Percentiles rank a stretch among this genome's conserved stretches.
phyloP scores from a whole-genome alignment of 2,888 invertebrate species.

The Ichneumoninae sp. region DNA sequence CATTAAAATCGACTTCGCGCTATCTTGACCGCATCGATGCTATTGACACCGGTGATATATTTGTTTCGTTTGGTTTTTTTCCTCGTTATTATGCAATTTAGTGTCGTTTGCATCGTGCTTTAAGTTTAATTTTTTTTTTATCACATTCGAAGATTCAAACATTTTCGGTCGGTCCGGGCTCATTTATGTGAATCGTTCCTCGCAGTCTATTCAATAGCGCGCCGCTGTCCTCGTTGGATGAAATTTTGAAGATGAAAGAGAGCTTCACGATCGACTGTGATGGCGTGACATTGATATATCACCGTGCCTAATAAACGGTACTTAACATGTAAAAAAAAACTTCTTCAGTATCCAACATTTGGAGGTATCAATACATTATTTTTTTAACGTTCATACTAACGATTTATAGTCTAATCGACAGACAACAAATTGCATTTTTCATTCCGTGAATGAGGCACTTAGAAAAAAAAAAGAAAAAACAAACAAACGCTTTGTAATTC shows the following conservation, averaged over 20 bases:
- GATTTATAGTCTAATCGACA: slow-evolving; percentile 54
- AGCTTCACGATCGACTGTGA: slow-evolving; percentile 12
- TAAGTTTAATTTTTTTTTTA: slow-evolving; percentile 17
- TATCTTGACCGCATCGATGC: not conserved
- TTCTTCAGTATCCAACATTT: slow-evolving; percentile 50
- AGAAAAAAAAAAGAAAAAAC: slow-evolving; percentile 22
- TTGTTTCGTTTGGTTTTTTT: slow-evolving; percentile 17
- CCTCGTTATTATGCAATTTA: slow-evolving; percentile 33
- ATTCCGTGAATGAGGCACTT: slow-evolving; percentile 67
- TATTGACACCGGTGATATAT: slow-evolving; percentile 34
- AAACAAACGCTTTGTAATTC: slow-evolving; percentile 64
- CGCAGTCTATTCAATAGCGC: slow-evolving; percentile 41
- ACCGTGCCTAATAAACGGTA: slow-evolving; percentile 1
- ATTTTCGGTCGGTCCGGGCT: slow-evolving; percentile 34
- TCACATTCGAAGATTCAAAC: slow-evolving; percentile 32
- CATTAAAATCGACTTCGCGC: slow-evolving; percentile 1
- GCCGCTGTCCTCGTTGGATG: not conserved
- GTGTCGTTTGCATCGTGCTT: slow-evolving; percentile 18
- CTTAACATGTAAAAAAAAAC: slow-evolving; percentile 19
- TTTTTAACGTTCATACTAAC: slow-evolving; percentile 8
- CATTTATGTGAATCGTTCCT: slow-evolving; percentile 54
- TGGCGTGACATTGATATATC: slow-evolving; percentile 12
- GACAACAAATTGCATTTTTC: slow-evolving; percentile 53
- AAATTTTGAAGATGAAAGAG: not conserved
- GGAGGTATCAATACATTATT: slow-evolving; percentile 24